Percentiles rank a stretch among this genome's conserved stretches.
Evolutionary conservation across 2,888 invertebrate genomes (phyloP).

Genomic region (Rhamphomyia laevipes): DNA sequence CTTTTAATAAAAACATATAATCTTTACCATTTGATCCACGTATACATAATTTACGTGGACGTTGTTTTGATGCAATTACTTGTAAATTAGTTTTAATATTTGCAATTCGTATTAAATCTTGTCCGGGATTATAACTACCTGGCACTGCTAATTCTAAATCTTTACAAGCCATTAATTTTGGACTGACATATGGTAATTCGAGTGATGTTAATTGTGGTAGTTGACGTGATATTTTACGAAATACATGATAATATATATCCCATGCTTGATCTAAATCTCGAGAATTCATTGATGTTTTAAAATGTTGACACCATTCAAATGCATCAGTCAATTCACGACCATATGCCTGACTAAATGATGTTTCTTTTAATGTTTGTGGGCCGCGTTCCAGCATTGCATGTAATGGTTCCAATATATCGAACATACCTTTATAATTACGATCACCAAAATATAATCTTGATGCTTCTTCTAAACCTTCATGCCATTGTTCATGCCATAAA

Average conservation of each 20-base stretch:
- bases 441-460: conserved; percentile 92
- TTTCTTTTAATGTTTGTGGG: conserved; percentile 92
- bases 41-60: conserved; percentile 89
- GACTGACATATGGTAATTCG: conserved; percentile 92
- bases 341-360: conserved; percentile 93
- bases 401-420: conserved; percentile 86
- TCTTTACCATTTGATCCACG: conserved; percentile 93
- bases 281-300: conserved; percentile 69
- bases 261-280: conserved; percentile 96
- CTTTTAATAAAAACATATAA: conserved; percentile 96
- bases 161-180: conserved; percentile 75
- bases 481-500: conserved; percentile 99
- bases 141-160: conserved; percentile 95
- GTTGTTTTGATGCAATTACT: conserved; percentile 95
- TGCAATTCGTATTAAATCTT: conserved; percentile 76
- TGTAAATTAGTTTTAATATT: conserved; percentile 84
- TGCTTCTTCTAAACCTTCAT: conserved; percentile 93
- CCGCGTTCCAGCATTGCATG: conserved; percentile 90
- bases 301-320: conserved; percentile 89
- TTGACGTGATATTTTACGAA: conserved; percentile 90
- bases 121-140: conserved; percentile 91
- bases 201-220: conserved; percentile 81
- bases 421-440: conserved; percentile 91
- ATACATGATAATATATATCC: conserved; percentile 99
- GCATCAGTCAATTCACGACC: conserved; percentile 90